Percentiles rank a stretch among this genome's conserved stretches.
phyloP scores from a whole-genome alignment of 2,113 vertebrate genomes.

The Nematolebias whitei region DNA sequence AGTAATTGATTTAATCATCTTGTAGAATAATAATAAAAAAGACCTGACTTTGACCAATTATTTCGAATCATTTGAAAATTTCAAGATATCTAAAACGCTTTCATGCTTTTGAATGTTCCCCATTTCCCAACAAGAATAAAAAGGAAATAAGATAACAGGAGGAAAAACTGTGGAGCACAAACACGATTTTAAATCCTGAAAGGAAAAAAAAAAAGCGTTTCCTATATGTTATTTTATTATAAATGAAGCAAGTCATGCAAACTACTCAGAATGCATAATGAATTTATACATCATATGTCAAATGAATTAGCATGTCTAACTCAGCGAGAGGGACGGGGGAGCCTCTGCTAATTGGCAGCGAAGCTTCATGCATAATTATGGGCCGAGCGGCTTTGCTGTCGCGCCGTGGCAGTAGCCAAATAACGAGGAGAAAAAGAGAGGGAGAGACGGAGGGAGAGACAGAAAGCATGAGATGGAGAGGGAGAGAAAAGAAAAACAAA shows the following conservation, averaged over 20 bases:
- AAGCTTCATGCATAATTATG: slow-evolving; percentile 85
- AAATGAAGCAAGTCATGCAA: slow-evolving; percentile 81
- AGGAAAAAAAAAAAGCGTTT: slow-evolving; percentile 44
- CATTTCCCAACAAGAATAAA: background rate
- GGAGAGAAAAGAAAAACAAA: slow-evolving; percentile 71
- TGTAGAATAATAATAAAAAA: slow-evolving; percentile 14
- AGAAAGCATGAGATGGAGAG: slow-evolving; percentile 37
- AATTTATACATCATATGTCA: slow-evolving; percentile 87
- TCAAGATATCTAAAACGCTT: slow-evolving; percentile 11
- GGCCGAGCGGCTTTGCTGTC: slow-evolving; percentile 77
- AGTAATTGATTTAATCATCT: background rate
- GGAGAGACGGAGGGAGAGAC: slow-evolving; percentile 31
- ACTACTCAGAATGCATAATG: slow-evolving; percentile 86
- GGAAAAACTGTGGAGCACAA: slow-evolving; percentile 31
- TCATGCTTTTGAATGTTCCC: slow-evolving; percentile 18
- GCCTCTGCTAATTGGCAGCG: slow-evolving; percentile 84
- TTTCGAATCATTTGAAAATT: slow-evolving; percentile 14
- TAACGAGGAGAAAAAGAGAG: slow-evolving; percentile 72
- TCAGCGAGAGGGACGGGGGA: slow-evolving; percentile 84
- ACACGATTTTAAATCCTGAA: slow-evolving; percentile 37
- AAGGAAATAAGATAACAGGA: slow-evolving; percentile 29
- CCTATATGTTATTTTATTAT: slow-evolving; percentile 71
- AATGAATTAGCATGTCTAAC: slow-evolving; percentile 85
- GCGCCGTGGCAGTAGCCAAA: slow-evolving; percentile 75
- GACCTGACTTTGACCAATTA: slow-evolving; percentile 12